These are phyloP conservation scores for Calephelis nemesis DNA, from an alignment of 1,140 invertebrate species.

Conservation along the genomic window DNA sequence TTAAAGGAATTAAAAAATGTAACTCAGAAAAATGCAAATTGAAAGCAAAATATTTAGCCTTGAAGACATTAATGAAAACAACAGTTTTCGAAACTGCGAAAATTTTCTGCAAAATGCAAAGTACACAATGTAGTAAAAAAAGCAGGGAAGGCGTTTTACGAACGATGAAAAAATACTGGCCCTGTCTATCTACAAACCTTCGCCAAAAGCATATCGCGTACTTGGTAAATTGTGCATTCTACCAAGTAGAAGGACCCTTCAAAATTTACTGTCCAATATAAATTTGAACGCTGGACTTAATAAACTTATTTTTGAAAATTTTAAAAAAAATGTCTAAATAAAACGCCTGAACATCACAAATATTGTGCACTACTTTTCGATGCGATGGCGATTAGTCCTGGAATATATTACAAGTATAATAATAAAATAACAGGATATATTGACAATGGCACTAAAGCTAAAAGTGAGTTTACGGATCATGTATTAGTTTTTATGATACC, in stretches of 20 bases:
- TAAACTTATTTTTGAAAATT: slow-evolving; percentile 11
- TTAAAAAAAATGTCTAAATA: slow-evolving; percentile 2
- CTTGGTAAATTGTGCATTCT: slow-evolving; percentile 18
- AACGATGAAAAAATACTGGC: background rate
- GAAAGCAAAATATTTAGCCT: background rate
- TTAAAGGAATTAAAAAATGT: background rate
- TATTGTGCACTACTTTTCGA: slow-evolving; percentile 20
- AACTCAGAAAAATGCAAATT: background rate
- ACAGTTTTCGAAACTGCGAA: background rate
- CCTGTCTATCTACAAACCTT: slow-evolving; percentile 4
- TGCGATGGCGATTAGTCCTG: slow-evolving; percentile 18
- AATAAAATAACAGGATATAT: slow-evolving; percentile 15
- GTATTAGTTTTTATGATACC: slow-evolving; percentile 21
- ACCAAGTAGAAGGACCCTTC: slow-evolving; percentile 18
- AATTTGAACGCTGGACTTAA: slow-evolving; percentile 16
- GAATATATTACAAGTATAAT: background rate
- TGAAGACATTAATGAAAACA: background rate
- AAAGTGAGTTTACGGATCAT: background rate
- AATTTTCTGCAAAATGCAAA: background rate
- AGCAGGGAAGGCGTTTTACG: background rate
- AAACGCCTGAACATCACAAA: slow-evolving; percentile 20
- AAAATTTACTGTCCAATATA: slow-evolving; percentile 14
- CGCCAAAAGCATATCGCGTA: slow-evolving; percentile 16
- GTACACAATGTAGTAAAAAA: background rate
- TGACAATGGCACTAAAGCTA: background rate